Evolutionary conservation across 2,888 invertebrate genomes (phyloP).

Genomic region (Epiperipatus broadwayi): DNA sequence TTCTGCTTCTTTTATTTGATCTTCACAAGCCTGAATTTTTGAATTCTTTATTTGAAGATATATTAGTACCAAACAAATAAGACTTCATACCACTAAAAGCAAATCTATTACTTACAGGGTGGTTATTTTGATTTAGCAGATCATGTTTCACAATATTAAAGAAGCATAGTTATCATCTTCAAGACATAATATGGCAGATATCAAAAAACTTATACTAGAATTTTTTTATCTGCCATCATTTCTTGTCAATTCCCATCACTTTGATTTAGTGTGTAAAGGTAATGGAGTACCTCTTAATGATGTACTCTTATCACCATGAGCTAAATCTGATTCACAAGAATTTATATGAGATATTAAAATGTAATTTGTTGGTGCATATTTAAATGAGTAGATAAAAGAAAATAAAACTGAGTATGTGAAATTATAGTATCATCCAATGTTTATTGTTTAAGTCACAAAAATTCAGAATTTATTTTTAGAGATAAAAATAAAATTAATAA

Average conservation of each 20-base stretch:
- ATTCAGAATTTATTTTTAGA: too few species aligned
- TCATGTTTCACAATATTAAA: conserved; percentile 78
- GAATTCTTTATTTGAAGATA: too few species aligned
- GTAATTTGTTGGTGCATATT: conserved; percentile 71
- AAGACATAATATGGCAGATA: conserved; percentile 97
- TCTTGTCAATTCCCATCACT: conserved; percentile 73
- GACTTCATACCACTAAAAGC: too few species aligned
- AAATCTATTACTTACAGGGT: conserved; percentile 37
- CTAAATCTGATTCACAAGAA: conserved; percentile 80
- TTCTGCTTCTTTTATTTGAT: too few species aligned
- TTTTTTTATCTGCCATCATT: conserved; percentile 91
- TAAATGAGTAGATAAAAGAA: conserved; percentile 99
- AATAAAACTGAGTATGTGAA: too few species aligned
- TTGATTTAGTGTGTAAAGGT: conserved; percentile 90
- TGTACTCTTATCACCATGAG: conserved; percentile 88
- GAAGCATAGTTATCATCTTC: conserved; percentile 95
- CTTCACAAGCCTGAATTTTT: too few species aligned
- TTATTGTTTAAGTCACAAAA: too few species aligned
- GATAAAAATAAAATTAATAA: too few species aligned
- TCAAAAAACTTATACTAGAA: conserved; percentile 95
- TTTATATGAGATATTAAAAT: conserved; percentile 77
- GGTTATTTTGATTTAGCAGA: conserved; percentile 98
- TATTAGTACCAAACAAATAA: too few species aligned
- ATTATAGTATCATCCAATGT: too few species aligned
- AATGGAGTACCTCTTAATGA: conserved; percentile 82